Conservation (phyloP, 2,888 invertebrate genomes). For the Eudasyphora cyanicolor region DNA sequence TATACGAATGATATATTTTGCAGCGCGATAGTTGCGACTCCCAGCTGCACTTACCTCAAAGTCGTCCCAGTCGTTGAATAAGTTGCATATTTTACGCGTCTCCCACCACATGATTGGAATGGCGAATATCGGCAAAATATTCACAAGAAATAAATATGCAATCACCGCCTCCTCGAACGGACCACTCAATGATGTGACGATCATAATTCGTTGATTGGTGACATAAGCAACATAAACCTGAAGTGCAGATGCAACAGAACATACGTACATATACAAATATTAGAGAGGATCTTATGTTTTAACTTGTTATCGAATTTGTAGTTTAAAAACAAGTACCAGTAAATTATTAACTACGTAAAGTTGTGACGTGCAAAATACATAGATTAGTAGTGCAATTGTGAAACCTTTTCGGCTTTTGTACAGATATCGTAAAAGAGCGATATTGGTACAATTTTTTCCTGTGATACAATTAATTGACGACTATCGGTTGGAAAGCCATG, state of each 20-base stretch:
- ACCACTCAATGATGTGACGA: slow-evolving; percentile 83
- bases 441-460: no score
- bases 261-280: background rate
- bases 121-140: slow-evolving; percentile 84
- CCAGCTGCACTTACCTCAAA: slow-evolving; percentile 82
- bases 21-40: no score
- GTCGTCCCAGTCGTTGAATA: slow-evolving; percentile 83
- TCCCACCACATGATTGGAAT: slow-evolving; percentile 86
- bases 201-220: slow-evolving; percentile 83
- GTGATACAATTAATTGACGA: no score
- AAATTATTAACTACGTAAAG: background rate
- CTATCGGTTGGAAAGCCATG: no score
- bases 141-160: slow-evolving; percentile 87
- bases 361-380: background rate
- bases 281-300: background rate
- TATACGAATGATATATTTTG: no score
- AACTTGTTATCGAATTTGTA: no score
- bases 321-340: background rate
- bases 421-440: no score
- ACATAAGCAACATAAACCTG: slow-evolving; percentile 83
- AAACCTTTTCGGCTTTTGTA: no score
- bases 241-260: no score
- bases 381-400: no score
- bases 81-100: slow-evolving; percentile 82
- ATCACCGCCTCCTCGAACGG: slow-evolving; percentile 89